phyloP scores from a whole-genome alignment of 2,797 vertebrate species.

The Botia kubotai region DNA sequence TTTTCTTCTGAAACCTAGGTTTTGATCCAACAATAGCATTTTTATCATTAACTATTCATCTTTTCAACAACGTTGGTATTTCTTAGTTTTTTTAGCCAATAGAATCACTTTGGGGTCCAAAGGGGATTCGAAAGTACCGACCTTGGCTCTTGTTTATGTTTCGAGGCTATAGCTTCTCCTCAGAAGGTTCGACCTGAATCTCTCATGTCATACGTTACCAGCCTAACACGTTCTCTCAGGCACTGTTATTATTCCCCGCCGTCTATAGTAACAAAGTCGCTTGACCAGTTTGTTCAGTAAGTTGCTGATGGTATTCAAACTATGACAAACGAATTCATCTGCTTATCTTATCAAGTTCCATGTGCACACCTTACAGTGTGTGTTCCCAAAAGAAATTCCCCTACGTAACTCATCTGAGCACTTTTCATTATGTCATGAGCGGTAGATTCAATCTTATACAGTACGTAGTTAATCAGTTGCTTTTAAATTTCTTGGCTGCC shows the following conservation, averaged over 20 bases:
- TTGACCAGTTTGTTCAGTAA: constrained; percentile 7
- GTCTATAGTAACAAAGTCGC: neutral
- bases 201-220: constrained; percentile 9
- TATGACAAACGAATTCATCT: constrained; percentile 10
- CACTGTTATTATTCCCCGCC: neutral
- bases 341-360: constrained; percentile 14
- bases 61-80: neutral
- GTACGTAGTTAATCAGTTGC: neutral
- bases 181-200: neutral
- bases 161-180: neutral
- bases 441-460: neutral
- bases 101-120: neutral
- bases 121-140: neutral
- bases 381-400: neutral
- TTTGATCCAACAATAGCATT: no score
- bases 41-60: no score
- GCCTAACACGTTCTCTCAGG: constrained; percentile 32
- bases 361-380: constrained; percentile 1
- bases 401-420: neutral
- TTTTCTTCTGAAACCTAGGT: no score
- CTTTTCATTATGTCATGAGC: neutral
- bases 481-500: neutral
- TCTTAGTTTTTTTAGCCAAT: neutral
- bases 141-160: neutral
- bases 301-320: constrained; percentile 32